Evolutionary conservation across 23 tunicate genomes (phyloP), one percentile per base, ranked within the genome.

Genomic region (Trididemnum miniatum): DNA sequence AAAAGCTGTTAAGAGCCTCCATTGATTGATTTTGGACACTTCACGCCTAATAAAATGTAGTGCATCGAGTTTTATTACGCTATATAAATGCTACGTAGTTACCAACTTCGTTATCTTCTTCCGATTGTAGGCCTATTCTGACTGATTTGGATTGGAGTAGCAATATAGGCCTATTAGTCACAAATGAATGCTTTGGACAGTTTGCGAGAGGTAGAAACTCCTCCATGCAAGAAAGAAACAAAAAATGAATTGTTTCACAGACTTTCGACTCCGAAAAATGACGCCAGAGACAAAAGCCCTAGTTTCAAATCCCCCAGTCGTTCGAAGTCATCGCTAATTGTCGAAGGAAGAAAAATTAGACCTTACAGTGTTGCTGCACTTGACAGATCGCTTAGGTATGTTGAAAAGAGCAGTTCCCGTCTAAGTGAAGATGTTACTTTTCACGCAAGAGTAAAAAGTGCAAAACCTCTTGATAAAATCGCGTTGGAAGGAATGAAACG

Each of bases 401-500:
- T 4, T 62, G 28, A 62, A 22, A 62, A 20, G n/a, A 44, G 54
- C 54, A 44, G 12, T 9, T 44, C 54, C 9, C n/a, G n/a, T n/a
- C n/a, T n/a, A n/a, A n/a, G n/a, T n/a, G n/a, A n/a, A n/a, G n/a
- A n/a, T n/a, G 18, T 9, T 9, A 49, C 57, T 49, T 18, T 18
- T 9, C 18, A 9, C 57, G 57, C 15, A 49, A 49, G 18, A 49
- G 67, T 12, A 62, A 26, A 12, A 12, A 12, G 26, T n/a, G 5
- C 67, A 5, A 22, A 62, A 12, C 26, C 67, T 22, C 15, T 62
- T 12, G n/a, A 22, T n/a, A n/a, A 5, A 28, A 32, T 5, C 31
- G 59, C 31, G 4, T 2, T 29, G 29, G 37, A 77, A 49, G 90
- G 90, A 25, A 20, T 71, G 71, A 75, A 73, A 1, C 54, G 90